Evolutionary conservation across 92 coral and sea anemone species (phyloP).

Genomic region (Porites divaricata): DNA sequence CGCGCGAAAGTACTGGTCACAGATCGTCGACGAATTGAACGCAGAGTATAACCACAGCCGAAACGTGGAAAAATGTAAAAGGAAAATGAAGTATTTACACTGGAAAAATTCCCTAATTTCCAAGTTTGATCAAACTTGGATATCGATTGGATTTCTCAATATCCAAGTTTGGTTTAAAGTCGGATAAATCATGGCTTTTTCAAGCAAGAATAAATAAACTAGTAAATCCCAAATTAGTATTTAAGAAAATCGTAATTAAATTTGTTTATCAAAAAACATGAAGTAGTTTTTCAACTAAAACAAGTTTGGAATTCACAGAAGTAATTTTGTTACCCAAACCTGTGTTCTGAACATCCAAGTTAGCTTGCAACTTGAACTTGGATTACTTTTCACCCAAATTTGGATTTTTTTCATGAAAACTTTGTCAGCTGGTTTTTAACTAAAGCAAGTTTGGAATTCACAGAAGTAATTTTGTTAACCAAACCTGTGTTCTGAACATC

Average conservation of each 20-base stretch:
- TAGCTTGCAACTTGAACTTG: too few species aligned
- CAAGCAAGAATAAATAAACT: constrained; percentile 33
- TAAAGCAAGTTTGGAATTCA: constrained; percentile 34
- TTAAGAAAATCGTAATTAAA: constrained; percentile 8
- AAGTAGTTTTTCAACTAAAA: constrained; percentile 4
- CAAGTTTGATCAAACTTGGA: constrained; percentile 46
- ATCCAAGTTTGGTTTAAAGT: constrained; percentile 57
- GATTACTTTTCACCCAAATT: too few species aligned
- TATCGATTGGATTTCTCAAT: constrained; percentile 52
- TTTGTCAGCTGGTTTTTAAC: neutral
- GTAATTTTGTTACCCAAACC: neutral
- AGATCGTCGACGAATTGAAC: constrained; percentile 52
- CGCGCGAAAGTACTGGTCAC: constrained; percentile 16
- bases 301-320: constrained; percentile 35
- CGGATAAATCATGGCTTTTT: constrained; percentile 56
- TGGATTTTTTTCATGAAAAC: constrained; percentile 4
- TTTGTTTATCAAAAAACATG: constrained; percentile 18
- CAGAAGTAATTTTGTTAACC: constrained; percentile 45
- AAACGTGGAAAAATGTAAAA: constrained; percentile 54
- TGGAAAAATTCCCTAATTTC: constrained; percentile 24
- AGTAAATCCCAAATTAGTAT: constrained; percentile 44
- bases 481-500: constrained; percentile 43
- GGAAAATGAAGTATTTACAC: constrained; percentile 46
- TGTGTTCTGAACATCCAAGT: too few species aligned
- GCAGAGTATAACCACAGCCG: constrained; percentile 33